Evolutionary conservation across 2,888 invertebrate genomes (phyloP).

Genomic region (Keiferia lycopersicella): DNA sequence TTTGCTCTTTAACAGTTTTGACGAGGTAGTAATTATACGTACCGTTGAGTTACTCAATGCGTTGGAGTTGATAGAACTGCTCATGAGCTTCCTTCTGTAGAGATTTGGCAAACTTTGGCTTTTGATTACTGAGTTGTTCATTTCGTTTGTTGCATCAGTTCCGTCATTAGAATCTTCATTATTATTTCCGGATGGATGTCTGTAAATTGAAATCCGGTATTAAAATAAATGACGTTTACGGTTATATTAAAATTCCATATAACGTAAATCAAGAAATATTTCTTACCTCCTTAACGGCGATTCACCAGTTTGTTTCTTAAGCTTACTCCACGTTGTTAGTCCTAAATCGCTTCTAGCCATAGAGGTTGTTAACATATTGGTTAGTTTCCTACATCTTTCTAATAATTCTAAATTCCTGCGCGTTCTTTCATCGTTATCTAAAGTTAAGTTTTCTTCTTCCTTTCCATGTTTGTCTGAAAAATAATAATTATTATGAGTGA

Average conservation of each 20-base stretch:
- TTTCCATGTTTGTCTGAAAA: conserved; percentile 77
- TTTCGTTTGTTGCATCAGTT: conserved; percentile 80
- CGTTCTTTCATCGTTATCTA: conserved; percentile 79
- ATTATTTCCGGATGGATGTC: conserved; percentile 90
- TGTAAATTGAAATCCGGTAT: conserved; percentile 44
- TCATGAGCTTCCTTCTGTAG: conserved; percentile 78
- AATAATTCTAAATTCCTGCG: conserved; percentile 81
- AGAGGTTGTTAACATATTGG: conserved; percentile 84
- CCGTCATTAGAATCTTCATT: conserved; percentile 82
- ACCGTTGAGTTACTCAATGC: conserved; percentile 87
- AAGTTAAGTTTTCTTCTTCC: conserved; percentile 63
- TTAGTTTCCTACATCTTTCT: conserved; percentile 78
- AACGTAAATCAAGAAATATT: conserved; percentile 7
- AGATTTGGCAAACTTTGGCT: conserved; percentile 92
- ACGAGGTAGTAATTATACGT: conserved; percentile 49
- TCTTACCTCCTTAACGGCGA: conserved; percentile 83
- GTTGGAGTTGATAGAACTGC: conserved; percentile 76
- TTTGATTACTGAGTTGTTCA: conserved; percentile 83
- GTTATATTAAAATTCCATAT: conserved; percentile 17
- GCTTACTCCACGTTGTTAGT: conserved; percentile 94
- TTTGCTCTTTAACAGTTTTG: conserved; percentile 8
- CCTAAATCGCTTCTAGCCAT: conserved; percentile 95
- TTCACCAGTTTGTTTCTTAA: conserved; percentile 87
- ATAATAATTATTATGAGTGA: conserved; percentile 31
- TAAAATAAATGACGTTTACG: neutral